These are phyloP conservation scores for Notodonta ziczac DNA, from an alignment of 2,888 invertebrate species.

Conservation along the genomic window DNA sequence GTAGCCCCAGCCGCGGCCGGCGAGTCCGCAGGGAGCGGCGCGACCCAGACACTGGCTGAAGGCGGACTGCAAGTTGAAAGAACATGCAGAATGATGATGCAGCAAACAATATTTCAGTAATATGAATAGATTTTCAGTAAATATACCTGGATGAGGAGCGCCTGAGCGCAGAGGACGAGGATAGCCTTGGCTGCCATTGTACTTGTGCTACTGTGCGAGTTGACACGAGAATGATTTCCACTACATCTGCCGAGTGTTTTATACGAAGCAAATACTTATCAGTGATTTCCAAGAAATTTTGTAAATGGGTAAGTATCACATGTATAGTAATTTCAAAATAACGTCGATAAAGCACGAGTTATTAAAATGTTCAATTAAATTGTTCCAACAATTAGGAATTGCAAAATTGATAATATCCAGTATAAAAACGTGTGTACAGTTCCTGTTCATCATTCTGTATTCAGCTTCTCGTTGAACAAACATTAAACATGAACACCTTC, in stretches of 20 bases:
- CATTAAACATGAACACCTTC: conserved; percentile 43
- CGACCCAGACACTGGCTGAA: conserved; percentile 14
- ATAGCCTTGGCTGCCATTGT: conserved; percentile 18
- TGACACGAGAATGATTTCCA: conserved; percentile 3
- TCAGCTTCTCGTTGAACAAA: conserved; percentile 7
- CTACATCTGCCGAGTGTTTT: neutral
- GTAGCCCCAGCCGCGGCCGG: neutral
- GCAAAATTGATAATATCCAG: no score
- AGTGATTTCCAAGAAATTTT: neutral
- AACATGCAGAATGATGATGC: no score
- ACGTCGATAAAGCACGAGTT: no score
- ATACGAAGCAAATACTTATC: neutral
- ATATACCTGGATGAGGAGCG: conserved; percentile 11
- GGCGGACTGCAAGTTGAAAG: neutral
- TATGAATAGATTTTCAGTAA: no score
- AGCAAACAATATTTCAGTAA: no score
- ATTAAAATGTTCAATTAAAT: no score
- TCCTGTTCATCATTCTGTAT: conserved; percentile 9
- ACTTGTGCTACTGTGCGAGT: neutral
- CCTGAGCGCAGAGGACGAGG: conserved; percentile 20
- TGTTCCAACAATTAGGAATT: no score
- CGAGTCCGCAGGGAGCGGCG: conserved; percentile 4
- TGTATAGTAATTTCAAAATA: no score
- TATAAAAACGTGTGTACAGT: neutral
- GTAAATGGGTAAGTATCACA: neutral